phyloP scores from a whole-genome alignment of 37 sponge, comb jelly and placozoan genomes.

The Halisarca cf. caerulea region DNA sequence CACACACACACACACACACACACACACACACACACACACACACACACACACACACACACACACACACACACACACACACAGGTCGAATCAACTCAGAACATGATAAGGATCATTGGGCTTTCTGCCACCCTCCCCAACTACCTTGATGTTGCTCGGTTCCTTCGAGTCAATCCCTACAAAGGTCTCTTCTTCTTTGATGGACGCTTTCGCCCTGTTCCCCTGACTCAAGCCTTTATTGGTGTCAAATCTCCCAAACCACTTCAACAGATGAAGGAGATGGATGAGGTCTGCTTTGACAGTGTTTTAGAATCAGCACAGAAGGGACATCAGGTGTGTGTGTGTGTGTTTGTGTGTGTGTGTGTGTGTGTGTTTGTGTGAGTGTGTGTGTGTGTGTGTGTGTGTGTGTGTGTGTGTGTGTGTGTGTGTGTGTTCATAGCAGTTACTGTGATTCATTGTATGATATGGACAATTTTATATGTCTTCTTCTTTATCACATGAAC shows the following conservation, averaged over 20 bases:
- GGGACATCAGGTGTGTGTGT: slow-evolving; percentile 79
- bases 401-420: neutral
- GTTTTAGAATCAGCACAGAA: slow-evolving; percentile 73
- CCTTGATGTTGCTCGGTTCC: slow-evolving; percentile 89
- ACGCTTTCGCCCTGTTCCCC: slow-evolving; percentile 95
- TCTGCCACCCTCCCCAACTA: slow-evolving; percentile 99
- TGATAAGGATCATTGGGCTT: slow-evolving; percentile 97
- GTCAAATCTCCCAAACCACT: slow-evolving; percentile 74
- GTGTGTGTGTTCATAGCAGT: no score
- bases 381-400: neutral
- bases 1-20: no score
- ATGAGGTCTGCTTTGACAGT: slow-evolving; percentile 94
- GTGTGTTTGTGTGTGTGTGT: neutral
- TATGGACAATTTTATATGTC: neutral
- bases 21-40: no score
- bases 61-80: slow-evolving; percentile 16
- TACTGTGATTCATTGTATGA: neutral
- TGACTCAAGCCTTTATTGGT: slow-evolving; percentile 88
- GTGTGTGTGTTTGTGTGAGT: neutral
- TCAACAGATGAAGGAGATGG: slow-evolving; percentile 87
- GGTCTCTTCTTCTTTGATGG: slow-evolving; percentile 98
- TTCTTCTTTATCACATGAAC: neutral
- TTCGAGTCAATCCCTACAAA: slow-evolving; percentile 84
- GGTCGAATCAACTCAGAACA: slow-evolving; percentile 93
- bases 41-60: no score